Base-by-base conservation (phyloP, 2,888 invertebrate genomes). In the Blera fallax region DNA sequence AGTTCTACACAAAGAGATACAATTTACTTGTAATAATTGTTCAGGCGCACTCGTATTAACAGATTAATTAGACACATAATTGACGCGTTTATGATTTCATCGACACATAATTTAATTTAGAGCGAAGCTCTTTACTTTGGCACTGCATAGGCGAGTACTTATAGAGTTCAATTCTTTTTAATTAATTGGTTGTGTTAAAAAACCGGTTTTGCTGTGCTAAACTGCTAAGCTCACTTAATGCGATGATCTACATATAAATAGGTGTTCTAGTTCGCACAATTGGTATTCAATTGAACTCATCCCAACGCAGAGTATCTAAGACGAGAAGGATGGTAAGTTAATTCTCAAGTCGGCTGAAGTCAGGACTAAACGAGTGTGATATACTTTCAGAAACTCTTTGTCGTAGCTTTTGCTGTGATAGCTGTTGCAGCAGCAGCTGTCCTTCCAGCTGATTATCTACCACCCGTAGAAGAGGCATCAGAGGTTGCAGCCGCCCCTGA, bases 351-450 rank as follows among this genome's bases (percentile, higher is more conserved):
- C 3, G 3, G 16, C 2, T 14, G 1, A 40, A 7, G 8, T 29
- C 29, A 16, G 58, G 27, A 62, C 11, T 6, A 5, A 27, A 11
- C 18, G 7, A 34, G 21, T 1, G 10, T 1, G 10, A 5, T 73
- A 3, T 37, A 6, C 6, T 77, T 77, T 37, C 34, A 77, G 77
- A 77, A 27, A 77, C 16, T 52, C 21, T 52, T 77, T 43, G 60
- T 60, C 0, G 27, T 77, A 5, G 67, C 54, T 10, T 69, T 58
- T 27, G 67, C 58, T 52, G 37, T 37, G 5, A 27, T 73, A 40
- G 67, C 76, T 37, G 89, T 89, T 58, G 90, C 89, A 70, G 89
- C 90, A 87, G 91, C 90, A 87, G 90, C 90, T 88, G 90, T 90
- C 74, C 72, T 87, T 58, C 82, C 14, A 81, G 69, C 1, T 73